These are phyloP conservation scores for Loriculus beryllinus DNA, from an alignment of 2,797 vertebrate species.

Conservation along the genomic window DNA sequence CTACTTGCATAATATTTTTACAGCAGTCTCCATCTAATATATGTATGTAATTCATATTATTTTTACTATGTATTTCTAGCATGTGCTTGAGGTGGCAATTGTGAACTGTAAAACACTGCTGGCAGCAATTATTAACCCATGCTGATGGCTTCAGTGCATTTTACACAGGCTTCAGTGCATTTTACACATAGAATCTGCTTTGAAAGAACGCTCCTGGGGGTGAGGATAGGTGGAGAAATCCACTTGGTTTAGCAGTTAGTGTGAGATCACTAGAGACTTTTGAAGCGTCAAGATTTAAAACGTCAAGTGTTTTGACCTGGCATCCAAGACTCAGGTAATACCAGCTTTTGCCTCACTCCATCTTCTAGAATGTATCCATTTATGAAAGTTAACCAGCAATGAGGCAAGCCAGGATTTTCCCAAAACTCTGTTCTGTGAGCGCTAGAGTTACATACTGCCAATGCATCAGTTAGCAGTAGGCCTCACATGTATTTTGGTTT, in stretches of 20 bases:
- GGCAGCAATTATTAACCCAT: conserved; percentile 62
- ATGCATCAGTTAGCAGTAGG: background rate
- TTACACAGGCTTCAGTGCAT: conserved; percentile 53
- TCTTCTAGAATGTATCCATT: conserved; percentile 25
- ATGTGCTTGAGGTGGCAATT: conserved; percentile 70
- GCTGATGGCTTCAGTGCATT: conserved; percentile 59
- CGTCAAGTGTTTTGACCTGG: conserved; percentile 62
- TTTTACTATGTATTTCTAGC: conserved; percentile 63
- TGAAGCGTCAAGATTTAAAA: conserved; percentile 67
- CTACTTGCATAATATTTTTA: conserved; percentile 25
- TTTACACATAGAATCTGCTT: conserved; percentile 31
- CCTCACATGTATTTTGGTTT: background rate
- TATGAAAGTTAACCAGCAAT: background rate
- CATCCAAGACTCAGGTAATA: conserved; percentile 75
- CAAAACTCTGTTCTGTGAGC: background rate
- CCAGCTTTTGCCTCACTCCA: background rate
- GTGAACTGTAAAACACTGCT: conserved; percentile 44
- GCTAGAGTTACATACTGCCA: rapidly evolving
- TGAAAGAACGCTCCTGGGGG: conserved; percentile 23
- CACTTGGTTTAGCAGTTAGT: conserved; percentile 46
- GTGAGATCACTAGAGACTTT: conserved; percentile 56
- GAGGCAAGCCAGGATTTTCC: background rate
- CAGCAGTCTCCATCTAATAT: conserved; percentile 7
- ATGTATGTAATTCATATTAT: conserved; percentile 24
- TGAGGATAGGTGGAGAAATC: conserved; percentile 34